Evolutionary conservation across 2,113 vertebrate species (phyloP).

Genomic region (Rhegmatorhina hoffmannsi): DNA sequence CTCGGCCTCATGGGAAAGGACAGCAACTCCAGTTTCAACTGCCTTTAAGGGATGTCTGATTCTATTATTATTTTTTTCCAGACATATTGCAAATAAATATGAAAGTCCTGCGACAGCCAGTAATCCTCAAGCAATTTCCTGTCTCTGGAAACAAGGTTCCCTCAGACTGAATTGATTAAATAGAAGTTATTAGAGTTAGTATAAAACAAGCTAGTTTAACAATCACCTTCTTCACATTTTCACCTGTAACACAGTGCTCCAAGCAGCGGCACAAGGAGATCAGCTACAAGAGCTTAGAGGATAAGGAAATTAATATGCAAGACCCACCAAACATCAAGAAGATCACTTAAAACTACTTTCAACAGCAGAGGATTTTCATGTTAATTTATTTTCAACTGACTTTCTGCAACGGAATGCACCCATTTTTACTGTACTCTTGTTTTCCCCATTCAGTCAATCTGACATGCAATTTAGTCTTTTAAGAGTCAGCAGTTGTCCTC

Average conservation of each 20-base stretch:
- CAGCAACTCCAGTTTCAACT: not conserved
- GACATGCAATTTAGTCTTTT: not conserved
- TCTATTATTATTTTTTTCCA: not conserved
- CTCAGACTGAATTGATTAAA: constrained; percentile 10
- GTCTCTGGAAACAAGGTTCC: not conserved
- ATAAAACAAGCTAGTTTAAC: not conserved
- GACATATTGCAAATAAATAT: constrained; percentile 17
- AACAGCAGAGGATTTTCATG: not conserved
- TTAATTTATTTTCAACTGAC: not conserved
- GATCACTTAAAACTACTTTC: not conserved
- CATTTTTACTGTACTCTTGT: not conserved
- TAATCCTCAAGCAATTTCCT: constrained; percentile 47
- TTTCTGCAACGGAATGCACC: not conserved
- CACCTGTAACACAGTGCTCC: not conserved
- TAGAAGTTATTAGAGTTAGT: not conserved
- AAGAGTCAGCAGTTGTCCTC: not conserved
- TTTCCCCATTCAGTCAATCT: not conserved
- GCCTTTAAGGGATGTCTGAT: constrained; percentile 32
- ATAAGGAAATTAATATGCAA: not conserved
- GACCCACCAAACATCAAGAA: not conserved
- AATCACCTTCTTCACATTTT: not conserved
- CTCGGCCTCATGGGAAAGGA: not conserved
- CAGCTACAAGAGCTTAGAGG: not conserved
- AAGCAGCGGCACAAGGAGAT: not conserved
- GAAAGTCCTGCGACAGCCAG: not conserved